Conservation (phyloP, 1,140 invertebrate species). For the Caenorhabditis latens region DNA sequence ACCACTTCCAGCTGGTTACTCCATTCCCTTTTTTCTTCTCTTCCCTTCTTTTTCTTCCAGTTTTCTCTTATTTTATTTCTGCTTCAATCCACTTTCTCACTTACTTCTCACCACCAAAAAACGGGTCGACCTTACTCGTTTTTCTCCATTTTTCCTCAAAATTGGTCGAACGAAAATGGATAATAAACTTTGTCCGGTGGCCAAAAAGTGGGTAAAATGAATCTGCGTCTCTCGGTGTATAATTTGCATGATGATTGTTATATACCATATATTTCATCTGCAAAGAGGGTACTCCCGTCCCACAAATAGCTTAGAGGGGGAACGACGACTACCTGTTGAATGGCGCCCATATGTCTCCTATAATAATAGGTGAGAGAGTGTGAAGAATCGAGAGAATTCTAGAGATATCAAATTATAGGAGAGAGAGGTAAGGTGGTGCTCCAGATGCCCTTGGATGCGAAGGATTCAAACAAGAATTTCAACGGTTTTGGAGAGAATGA, state of each 20-base stretch:
- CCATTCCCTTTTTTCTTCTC: background rate
- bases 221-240: conserved; percentile 16
- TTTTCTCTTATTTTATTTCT: conserved; percentile 11
- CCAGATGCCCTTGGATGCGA: conserved; percentile 36
- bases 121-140: conserved; percentile 29
- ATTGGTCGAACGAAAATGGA: background rate
- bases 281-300: conserved; percentile 12
- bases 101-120: background rate
- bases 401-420: conserved; percentile 43
- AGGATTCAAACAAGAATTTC: conserved; percentile 11
- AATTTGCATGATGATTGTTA: conserved; percentile 50
- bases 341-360: conserved; percentile 49
- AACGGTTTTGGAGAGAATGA: conserved; percentile 3
- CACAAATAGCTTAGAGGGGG: conserved; percentile 34
- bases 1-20: conserved; percentile 42
- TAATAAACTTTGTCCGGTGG: conserved; percentile 46
- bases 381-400: background rate
- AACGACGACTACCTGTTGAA: conserved; percentile 50
- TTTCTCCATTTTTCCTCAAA: conserved; percentile 22
- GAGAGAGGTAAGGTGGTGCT: conserved; percentile 11
- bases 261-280: conserved; percentile 17
- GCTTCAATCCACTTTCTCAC: conserved; percentile 20
- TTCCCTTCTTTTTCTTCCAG: background rate
- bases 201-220: background rate
- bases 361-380: conserved; percentile 25